Conservation (phyloP, 2,113 vertebrate species). For the Brevimyrus niger region DNA sequence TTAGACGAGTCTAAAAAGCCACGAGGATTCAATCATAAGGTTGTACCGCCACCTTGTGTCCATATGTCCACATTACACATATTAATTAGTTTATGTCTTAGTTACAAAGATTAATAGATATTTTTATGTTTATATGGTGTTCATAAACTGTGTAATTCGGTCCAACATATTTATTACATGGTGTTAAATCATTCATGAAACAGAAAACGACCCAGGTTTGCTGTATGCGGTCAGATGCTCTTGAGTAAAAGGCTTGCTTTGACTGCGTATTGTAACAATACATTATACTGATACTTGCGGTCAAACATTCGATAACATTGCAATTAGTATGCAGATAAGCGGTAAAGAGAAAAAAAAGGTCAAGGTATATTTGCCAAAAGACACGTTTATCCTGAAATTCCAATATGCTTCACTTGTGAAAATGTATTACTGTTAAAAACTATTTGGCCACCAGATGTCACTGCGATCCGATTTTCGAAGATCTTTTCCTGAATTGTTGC, state of each 20-base stretch:
- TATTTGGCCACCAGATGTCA: background rate
- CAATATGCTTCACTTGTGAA: background rate
- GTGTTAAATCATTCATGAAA: background rate
- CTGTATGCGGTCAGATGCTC: background rate
- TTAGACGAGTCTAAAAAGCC: background rate
- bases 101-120: background rate
- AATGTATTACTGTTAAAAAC: background rate
- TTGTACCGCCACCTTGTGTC: background rate
- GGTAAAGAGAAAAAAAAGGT: background rate
- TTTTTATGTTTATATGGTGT: background rate
- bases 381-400: background rate
- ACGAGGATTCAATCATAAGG: background rate
- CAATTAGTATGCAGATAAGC: background rate
- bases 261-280: background rate
- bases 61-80: background rate
- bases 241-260: background rate
- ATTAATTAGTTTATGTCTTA: background rate
- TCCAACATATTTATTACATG: background rate
- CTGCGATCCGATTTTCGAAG: background rate
- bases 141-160: background rate
- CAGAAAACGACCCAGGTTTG: background rate
- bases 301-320: background rate
- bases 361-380: background rate
- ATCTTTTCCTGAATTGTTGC: background rate
- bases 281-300: background rate